Conservation (phyloP, 2,888 invertebrate genomes). For the Tipula confusa region DNA sequence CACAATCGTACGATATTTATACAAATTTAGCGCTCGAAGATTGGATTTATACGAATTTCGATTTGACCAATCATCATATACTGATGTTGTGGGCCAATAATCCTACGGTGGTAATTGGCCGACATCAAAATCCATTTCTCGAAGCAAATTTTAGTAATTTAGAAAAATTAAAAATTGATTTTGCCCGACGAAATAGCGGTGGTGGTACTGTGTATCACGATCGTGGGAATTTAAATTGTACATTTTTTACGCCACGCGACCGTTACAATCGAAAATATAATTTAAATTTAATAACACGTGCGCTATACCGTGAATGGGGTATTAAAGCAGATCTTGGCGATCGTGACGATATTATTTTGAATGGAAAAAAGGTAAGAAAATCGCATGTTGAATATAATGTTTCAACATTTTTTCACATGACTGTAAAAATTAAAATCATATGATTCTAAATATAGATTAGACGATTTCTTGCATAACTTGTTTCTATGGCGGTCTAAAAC, state of each 20-base stretch:
- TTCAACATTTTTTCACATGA: neutral
- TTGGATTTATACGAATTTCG: conserved; percentile 87
- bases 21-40: conserved; percentile 94
- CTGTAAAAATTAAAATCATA: neutral
- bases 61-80: conserved; percentile 77
- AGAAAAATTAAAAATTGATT: conserved; percentile 60
- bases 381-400: no score
- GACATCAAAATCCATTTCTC: conserved; percentile 94
- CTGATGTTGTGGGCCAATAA: conserved; percentile 90
- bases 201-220: conserved; percentile 98
- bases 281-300: conserved; percentile 77
- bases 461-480: neutral
- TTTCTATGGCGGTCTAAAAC: neutral
- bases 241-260: conserved; percentile 81
- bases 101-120: conserved; percentile 92
- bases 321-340: conserved; percentile 70
- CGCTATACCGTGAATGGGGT: conserved; percentile 76
- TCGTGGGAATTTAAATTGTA: conserved; percentile 84
- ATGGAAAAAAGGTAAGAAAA: conserved; percentile 55
- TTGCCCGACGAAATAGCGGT: conserved; percentile 90
- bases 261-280: conserved; percentile 83
- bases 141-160: conserved; percentile 77
- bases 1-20: conserved; percentile 84
- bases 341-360: conserved; percentile 81
- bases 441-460: neutral